Evolutionary conservation across 1,140 invertebrate genomes (phyloP), one percentile per base, ranked within the genome.

Genomic region (Dinothrombium tinctorium): DNA sequence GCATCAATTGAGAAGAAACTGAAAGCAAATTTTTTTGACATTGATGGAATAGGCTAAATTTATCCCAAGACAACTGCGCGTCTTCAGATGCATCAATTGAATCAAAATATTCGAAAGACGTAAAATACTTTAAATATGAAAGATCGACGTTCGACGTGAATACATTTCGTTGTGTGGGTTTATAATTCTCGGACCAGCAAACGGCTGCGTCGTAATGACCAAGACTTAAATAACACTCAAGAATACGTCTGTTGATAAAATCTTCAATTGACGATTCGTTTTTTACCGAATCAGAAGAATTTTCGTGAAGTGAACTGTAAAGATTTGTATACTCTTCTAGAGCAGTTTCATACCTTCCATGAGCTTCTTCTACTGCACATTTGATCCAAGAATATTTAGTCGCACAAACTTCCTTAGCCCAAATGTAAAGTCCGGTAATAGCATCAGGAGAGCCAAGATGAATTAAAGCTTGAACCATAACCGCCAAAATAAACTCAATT

Each of bases 291-390:
- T 32, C 19, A 2, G 12, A 17, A 12, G 33, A 28, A 23, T 19
- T 43, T 7, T 9, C 21, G 6, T 12, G 11, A 15, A 37, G 15
- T 11, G 4, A 12, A 4, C 19, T 6, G 2, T 33, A 35, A 20
- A 25, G 20, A 33, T 22, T n/a, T 26, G 25, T 24, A 28, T 43
- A 46, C 22, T 40, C 25, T 4, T 6, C 21, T 1, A 46, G 20
- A 43, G 45, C 40, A 41, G 19, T 41, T 26, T 47, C 45, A 33
- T 52, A 70, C 65, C 67, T 71, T 35, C 74, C 74, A 45, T 68
- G 69, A n/a, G 83, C 81, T 56, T 87, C 76, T 44, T 87, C 77
- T 2, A 75, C 72, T 0, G 74, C 72, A 35, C 69, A 69, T 56
- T 77, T 80, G 0, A 90, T 61, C 81, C 82, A 90, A 15, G n/a